Percentiles rank a stretch among this genome's conserved stretches.
phyloP scores from a whole-genome alignment of 2,113 vertebrate species.

The Ophthalmolycus amberensis region DNA sequence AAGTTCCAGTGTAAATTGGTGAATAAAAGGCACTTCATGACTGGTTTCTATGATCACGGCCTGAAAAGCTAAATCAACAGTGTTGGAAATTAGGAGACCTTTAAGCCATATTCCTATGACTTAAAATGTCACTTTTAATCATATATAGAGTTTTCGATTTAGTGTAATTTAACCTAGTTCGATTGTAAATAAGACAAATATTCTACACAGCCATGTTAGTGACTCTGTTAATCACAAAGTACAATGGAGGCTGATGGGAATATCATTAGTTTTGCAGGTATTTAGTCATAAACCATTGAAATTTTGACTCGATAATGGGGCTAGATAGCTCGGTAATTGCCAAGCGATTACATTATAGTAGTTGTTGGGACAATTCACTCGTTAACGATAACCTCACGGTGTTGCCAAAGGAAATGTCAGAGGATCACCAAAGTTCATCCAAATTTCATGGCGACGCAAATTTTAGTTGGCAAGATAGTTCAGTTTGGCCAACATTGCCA shows the following conservation, averaged over 20 bases:
- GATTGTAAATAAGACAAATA: not conserved
- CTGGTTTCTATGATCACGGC: not conserved
- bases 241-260: not conserved
- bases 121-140: not conserved
- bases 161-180: not conserved
- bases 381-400: not conserved
- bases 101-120: not conserved
- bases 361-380: no score
- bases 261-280: not conserved
- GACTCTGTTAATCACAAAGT: not conserved
- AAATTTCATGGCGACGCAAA: not conserved
- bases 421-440: not conserved
- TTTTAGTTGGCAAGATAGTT: not conserved
- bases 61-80: not conserved
- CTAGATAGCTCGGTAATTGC: not conserved
- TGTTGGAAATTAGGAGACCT: not conserved
- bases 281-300: not conserved
- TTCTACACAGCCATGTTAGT: no score
- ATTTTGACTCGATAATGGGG: not conserved
- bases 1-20: not conserved
- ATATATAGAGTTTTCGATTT: not conserved
- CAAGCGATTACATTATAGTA: not conserved
- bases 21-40: slow-evolving; percentile 8
- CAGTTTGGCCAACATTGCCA: not conserved
- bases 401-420: not conserved